Evolutionary conservation across 2,113 vertebrate genomes (phyloP), one percentile per base, ranked within the genome.

Genomic region (Stercorarius parasiticus): DNA sequence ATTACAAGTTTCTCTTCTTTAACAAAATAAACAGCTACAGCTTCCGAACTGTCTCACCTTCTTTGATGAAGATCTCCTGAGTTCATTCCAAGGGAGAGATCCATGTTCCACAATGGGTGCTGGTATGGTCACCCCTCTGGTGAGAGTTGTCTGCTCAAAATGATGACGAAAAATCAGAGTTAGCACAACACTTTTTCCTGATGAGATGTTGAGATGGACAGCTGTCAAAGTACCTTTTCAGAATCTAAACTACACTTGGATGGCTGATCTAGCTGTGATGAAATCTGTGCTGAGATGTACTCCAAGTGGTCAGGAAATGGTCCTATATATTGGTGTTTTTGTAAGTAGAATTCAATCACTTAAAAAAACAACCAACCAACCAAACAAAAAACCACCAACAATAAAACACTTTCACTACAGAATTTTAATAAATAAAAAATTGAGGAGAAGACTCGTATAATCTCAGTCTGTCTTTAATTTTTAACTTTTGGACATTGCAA

Each of bases 301-400:
- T 72, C 40, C 61, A 91, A 6, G 15, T 84, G 49, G 34, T 74
- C 65, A 40, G 50, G 18, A 93, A 83, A 80, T 42, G 1, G 50
- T 43, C 19, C 8, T 67, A 25, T 40, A 29, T 84, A 64, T 78
- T 32, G 4, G 34, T 36, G 53, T 32, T n/a, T 79, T 67, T 58
- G 6, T 59, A 86, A 70, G 11, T 19, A 69, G 22, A 47, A 74
- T 59, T 15, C 7, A 62, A 64, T 15, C 17, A 70, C 9, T 62
- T 49, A 2, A 34, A 40, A 34, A 29, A 56, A 3, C 21, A 13
- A 65, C 18, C 16, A 27, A 64, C 9, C 13, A 29, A 65, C 25
- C 9, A 13, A 2, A 0, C 13, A 13, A 40, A 40, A 62, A 10
- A 17, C 1, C 3, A 34, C 6, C 11, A n/a, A 45, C 5, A 81